Evolutionary conservation across 2,888 invertebrate species (phyloP).

Genomic region (Villa cingulata): DNA sequence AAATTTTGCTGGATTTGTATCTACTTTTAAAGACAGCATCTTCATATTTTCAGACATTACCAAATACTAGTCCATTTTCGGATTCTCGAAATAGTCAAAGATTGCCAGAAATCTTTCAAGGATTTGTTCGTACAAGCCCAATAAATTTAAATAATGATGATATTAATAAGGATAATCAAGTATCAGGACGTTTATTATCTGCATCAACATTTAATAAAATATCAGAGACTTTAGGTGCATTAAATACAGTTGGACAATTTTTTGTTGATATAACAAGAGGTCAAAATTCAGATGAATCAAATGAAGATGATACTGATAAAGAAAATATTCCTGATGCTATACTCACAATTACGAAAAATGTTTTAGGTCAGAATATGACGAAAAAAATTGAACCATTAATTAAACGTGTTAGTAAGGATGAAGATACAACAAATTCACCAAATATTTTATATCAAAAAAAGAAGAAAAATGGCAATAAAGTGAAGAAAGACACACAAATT

Average conservation of each 20-base stretch:
- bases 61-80: slow-evolving; percentile 18
- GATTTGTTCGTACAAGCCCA: neutral
- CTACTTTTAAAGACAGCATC: slow-evolving; percentile 33
- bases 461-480: slow-evolving; percentile 25
- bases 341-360: slow-evolving; percentile 67
- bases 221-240: slow-evolving; percentile 57
- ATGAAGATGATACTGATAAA: slow-evolving; percentile 25
- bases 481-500: slow-evolving; percentile 27
- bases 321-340: slow-evolving; percentile 56
- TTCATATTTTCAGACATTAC: slow-evolving; percentile 33
- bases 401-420: slow-evolving; percentile 27
- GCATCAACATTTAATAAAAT: slow-evolving; percentile 48
- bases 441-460: slow-evolving; percentile 17
- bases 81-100: slow-evolving; percentile 8
- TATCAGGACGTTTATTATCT: slow-evolving; percentile 42
- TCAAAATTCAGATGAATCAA: slow-evolving; percentile 21
- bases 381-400: slow-evolving; percentile 68
- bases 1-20: slow-evolving; percentile 20
- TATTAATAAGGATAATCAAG: slow-evolving; percentile 16
- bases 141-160: neutral
- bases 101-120: neutral
- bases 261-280: slow-evolving; percentile 65
- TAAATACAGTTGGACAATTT: slow-evolving; percentile 75
- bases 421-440: neutral
- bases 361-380: slow-evolving; percentile 59